A percentile compares a stretch with the other conserved stretches of the same genome.
Evolutionary conservation across 2,113 vertebrate species (phyloP).

Genomic region (Addax nasomaculatus): DNA sequence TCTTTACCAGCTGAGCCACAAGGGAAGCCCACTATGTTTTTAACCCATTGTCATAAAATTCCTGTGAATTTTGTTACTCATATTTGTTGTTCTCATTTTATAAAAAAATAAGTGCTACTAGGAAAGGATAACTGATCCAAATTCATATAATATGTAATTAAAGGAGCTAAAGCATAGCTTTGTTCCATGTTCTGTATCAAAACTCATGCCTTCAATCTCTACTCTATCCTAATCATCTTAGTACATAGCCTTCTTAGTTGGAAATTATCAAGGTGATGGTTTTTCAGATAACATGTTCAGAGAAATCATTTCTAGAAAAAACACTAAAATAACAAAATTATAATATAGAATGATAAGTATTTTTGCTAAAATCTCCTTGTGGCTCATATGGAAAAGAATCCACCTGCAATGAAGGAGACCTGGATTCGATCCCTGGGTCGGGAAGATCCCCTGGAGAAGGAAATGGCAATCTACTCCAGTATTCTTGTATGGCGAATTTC

Average conservation of each 20-base stretch:
- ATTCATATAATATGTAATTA: not conserved
- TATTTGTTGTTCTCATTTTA: not conserved
- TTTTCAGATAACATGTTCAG: not conserved
- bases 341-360: not conserved
- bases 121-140: not conserved
- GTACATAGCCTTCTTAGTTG: not conserved
- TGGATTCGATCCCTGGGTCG: rapidly evolving
- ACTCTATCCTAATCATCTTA: not conserved
- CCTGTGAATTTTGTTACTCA: not conserved
- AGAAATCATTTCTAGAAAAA: not conserved
- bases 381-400: not conserved
- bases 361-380: not conserved
- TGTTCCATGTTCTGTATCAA: not conserved
- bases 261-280: not conserved
- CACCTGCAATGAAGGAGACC: not conserved
- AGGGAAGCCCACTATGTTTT: not conserved
- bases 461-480: not conserved
- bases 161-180: not conserved
- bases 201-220: not conserved
- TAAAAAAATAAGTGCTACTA: not conserved
- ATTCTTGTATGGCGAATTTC: not conserved
- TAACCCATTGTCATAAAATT: not conserved
- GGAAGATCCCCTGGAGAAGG: not conserved
- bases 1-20: not conserved
- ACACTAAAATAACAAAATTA: not conserved